Evolutionary conservation across 2,113 vertebrate genomes (phyloP).

Genomic region (Raphicerus campestris): DNA sequence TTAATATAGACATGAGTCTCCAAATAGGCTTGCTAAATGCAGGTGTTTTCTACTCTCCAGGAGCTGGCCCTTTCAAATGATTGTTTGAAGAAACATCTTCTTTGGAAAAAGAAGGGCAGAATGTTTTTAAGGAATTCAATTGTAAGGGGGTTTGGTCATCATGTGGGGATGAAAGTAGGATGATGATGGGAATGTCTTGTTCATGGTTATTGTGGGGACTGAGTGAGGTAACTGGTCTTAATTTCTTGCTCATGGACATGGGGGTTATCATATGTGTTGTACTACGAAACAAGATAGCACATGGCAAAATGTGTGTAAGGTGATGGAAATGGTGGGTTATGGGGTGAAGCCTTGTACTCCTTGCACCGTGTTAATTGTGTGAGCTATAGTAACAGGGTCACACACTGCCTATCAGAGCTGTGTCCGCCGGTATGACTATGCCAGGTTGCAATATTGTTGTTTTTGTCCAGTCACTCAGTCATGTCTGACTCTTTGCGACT

Average conservation of each 20-base stretch:
- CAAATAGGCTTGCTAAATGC: slow-evolving; percentile 23
- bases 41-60: not conserved
- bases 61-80: not conserved
- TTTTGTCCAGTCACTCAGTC: not conserved
- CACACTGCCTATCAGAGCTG: not conserved
- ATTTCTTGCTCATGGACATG: not conserved
- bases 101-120: not conserved
- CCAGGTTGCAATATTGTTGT: not conserved
- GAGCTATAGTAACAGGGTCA: not conserved
- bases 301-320: not conserved
- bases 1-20: not conserved
- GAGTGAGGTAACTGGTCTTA: not conserved
- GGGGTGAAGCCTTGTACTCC: not conserved
- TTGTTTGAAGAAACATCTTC: not conserved
- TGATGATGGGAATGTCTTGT: not conserved
- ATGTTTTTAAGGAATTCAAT: not conserved
- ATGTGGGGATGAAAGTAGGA: not conserved
- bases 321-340: not conserved
- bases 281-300: not conserved
- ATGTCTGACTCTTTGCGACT: not conserved
- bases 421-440: fast-evolving
- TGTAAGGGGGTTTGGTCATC: not conserved
- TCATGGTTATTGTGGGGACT: not conserved
- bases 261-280: not conserved
- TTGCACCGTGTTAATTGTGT: fast-evolving